phyloP scores from a whole-genome alignment of 2,113 vertebrate species.

The Pogonocichla stellata region DNA sequence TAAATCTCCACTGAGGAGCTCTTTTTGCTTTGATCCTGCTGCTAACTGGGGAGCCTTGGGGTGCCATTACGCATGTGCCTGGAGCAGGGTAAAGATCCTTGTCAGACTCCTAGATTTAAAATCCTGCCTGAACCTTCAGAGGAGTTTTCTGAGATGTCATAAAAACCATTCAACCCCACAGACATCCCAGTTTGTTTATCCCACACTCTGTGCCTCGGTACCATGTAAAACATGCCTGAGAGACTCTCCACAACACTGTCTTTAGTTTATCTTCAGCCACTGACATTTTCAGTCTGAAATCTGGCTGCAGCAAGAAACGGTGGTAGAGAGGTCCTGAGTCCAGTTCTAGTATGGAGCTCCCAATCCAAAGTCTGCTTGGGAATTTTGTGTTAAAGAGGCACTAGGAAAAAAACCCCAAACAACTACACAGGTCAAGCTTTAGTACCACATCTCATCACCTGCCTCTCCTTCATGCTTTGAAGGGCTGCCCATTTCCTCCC shows the following conservation, averaged over 20 bases:
- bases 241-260: background rate
- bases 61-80: background rate
- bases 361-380: accelerated
- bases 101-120: background rate
- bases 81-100: background rate
- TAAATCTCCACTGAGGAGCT: background rate
- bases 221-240: accelerated
- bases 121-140: background rate
- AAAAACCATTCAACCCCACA: background rate
- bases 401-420: accelerated
- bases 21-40: background rate
- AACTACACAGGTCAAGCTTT: background rate
- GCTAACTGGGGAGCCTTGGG: background rate
- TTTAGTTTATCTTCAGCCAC: background rate
- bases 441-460: background rate
- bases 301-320: background rate
- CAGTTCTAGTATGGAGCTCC: background rate
- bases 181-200: accelerated
- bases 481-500: background rate
- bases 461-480: background rate
- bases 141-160: background rate
- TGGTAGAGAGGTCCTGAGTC: background rate
- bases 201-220: background rate
- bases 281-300: background rate
- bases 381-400: background rate